Percentiles rank a stretch among this genome's conserved stretches.
These are phyloP conservation scores for Plagodis pulveraria DNA, from an alignment of 2,888 invertebrate genomes.

Conservation along the genomic window DNA sequence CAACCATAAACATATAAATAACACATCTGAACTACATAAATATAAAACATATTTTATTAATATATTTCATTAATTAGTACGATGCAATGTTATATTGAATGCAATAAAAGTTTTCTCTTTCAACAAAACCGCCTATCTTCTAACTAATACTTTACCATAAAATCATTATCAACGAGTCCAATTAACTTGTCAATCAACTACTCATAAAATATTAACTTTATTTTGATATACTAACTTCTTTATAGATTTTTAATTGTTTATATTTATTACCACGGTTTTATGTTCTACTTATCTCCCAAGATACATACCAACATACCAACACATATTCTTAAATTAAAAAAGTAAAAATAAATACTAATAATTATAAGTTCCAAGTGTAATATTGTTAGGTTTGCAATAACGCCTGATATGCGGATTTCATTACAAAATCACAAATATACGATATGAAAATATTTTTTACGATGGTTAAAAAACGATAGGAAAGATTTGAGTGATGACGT, in stretches of 20 bases:
- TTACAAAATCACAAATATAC: too few species aligned
- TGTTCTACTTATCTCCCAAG: constrained; percentile 10
- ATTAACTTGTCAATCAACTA: constrained; percentile 15
- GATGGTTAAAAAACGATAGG: too few species aligned
- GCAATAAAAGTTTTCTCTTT: not conserved
- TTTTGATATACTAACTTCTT: not conserved
- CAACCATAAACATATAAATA: too few species aligned
- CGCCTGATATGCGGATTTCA: too few species aligned
- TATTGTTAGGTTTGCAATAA: too few species aligned
- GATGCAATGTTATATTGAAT: too few species aligned
- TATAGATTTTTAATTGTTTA: constrained; percentile 23
- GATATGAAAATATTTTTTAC: too few species aligned
- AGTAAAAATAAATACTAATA: constrained; percentile 4
- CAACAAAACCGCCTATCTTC: not conserved
- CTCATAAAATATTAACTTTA: constrained; percentile 22
- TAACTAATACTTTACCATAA: constrained; percentile 12
- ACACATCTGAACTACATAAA: too few species aligned
- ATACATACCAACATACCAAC: constrained; percentile 17
- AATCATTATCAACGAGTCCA: constrained; percentile 16
- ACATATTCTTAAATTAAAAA: not conserved
- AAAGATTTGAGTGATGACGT: too few species aligned
- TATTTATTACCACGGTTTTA: constrained; percentile 7
- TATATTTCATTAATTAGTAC: too few species aligned
- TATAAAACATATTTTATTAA: too few species aligned
- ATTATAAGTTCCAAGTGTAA: too few species aligned